Conservation (phyloP, 30 jellyfish, hydroid and myxozoan genomes). For the Phacellophora camtschatica region DNA sequence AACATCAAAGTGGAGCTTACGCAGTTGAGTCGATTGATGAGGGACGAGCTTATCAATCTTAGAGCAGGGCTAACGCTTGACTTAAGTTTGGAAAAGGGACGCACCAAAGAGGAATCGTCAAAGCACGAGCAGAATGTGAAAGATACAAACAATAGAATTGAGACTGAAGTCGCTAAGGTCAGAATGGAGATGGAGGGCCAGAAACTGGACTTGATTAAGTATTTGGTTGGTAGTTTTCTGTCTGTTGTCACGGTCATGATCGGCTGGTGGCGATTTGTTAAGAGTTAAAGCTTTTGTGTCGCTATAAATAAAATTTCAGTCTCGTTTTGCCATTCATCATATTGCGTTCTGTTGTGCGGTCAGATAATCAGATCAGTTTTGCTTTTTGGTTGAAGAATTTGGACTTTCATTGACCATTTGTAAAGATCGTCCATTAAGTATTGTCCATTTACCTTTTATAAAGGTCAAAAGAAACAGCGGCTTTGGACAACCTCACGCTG, state of each 20-base stretch:
- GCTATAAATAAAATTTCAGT: background rate
- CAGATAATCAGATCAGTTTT: no score
- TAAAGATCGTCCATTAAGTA: no score
- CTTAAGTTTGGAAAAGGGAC: conserved; percentile 69
- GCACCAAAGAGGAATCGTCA: conserved; percentile 60
- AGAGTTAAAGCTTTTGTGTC: background rate
- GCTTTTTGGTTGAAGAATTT: no score
- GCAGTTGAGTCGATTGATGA: conserved; percentile 24
- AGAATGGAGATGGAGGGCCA: conserved; percentile 78
- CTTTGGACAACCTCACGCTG: no score
- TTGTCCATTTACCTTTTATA: no score
- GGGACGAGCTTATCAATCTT: conserved; percentile 65
- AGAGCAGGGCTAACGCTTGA: conserved; percentile 62
- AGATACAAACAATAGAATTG: conserved; percentile 78
- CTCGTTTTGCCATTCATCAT: background rate
- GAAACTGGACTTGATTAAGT: conserved; percentile 69
- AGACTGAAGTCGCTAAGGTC: conserved; percentile 73
- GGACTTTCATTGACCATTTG: no score
- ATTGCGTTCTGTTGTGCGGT: no score
- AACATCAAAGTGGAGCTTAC: conserved; percentile 57
- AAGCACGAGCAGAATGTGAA: conserved; percentile 56
- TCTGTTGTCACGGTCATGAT: conserved; percentile 65
- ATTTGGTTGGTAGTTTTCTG: conserved; percentile 65
- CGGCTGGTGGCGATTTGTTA: conserved; percentile 79
- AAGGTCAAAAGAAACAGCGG: no score